Evolutionary conservation across 2,888 invertebrate genomes (phyloP).

Genomic region (Drosophila melanocephala): DNA sequence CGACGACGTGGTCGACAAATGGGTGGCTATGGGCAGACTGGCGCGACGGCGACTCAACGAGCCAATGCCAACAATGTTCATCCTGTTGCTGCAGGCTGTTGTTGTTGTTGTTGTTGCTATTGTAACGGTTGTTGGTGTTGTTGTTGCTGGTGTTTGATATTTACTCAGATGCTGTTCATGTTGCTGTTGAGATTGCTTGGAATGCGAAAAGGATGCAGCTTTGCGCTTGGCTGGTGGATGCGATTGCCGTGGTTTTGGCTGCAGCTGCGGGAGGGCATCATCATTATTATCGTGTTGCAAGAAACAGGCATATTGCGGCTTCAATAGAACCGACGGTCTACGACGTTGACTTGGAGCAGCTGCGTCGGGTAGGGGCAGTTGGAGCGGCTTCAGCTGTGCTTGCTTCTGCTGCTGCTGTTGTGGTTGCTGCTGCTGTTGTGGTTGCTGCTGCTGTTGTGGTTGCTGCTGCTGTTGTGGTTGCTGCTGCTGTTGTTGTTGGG

Average conservation of each 20-base stretch:
- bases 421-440: slow-evolving; percentile 49
- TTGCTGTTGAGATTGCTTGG: slow-evolving; percentile 5
- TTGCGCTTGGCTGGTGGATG: slow-evolving; percentile 50
- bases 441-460: slow-evolving; percentile 20
- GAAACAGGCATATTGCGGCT: slow-evolving; percentile 84
- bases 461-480: slow-evolving; percentile 50
- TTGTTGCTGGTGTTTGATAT: slow-evolving; percentile 46
- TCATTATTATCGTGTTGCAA: slow-evolving; percentile 64
- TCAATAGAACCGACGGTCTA: slow-evolving; percentile 76
- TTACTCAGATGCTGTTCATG: slow-evolving; percentile 57
- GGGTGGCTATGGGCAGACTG: slow-evolving; percentile 58
- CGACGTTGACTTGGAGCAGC: slow-evolving; percentile 42
- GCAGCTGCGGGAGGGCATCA: slow-evolving; percentile 34
- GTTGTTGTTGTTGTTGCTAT: slow-evolving; percentile 36
- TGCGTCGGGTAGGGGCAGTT: not conserved
- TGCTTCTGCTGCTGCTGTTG: slow-evolving; percentile 28
- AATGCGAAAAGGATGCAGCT: slow-evolving; percentile 65
- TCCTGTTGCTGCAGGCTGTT: slow-evolving; percentile 37
- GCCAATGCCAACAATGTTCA: slow-evolving; percentile 2
- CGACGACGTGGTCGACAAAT: slow-evolving; percentile 24
- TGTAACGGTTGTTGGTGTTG: slow-evolving; percentile 20
- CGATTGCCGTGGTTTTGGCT: slow-evolving; percentile 10
- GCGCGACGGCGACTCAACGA: slow-evolving; percentile 56
- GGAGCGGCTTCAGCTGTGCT: slow-evolving; percentile 8
- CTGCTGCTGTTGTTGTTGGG: slow-evolving; percentile 25